Evolutionary conservation across 2,797 vertebrate species (phyloP).

Genomic region (Pteropus rufus): DNA sequence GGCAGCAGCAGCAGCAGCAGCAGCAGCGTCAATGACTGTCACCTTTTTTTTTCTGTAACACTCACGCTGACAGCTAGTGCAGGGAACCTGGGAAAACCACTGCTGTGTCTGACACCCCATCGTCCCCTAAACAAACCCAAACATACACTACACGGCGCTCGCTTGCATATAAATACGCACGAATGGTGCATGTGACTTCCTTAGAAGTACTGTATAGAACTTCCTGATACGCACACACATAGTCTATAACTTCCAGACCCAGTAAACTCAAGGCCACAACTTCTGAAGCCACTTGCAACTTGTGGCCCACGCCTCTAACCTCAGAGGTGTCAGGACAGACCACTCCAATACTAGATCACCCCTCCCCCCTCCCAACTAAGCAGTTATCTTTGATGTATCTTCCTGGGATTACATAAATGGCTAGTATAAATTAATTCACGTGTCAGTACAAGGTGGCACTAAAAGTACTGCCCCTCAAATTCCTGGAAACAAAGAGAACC

Average conservation of each 20-base stretch:
- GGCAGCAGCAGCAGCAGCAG: too few relatives aligned
- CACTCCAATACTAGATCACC: neutral
- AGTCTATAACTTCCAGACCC: neutral
- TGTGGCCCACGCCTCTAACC: neutral
- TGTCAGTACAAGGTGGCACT: neutral
- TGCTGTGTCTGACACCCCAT: neutral
- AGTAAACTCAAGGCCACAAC: neutral
- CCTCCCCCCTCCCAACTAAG: neutral
- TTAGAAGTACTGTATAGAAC: constrained; percentile 43
- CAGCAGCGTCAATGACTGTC: neutral
- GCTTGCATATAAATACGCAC: constrained; percentile 37
- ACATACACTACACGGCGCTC: neutral
- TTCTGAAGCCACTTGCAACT: neutral
- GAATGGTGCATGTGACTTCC: constrained; percentile 53
- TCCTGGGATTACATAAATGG: neutral
- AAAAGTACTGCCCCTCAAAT: neutral
- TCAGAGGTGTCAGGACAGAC: neutral
- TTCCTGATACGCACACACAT: constrained; percentile 23
- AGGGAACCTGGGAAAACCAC: neutral
- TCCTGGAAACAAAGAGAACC: neutral
- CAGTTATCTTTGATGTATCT: neutral
- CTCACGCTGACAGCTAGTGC: neutral
- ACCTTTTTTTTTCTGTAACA: neutral
- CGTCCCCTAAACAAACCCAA: neutral
- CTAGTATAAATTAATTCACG: neutral